Percentiles rank a stretch among this genome's conserved stretches.
phyloP scores from a whole-genome alignment of 2,113 vertebrate species.

The Oryzias celebensis region DNA sequence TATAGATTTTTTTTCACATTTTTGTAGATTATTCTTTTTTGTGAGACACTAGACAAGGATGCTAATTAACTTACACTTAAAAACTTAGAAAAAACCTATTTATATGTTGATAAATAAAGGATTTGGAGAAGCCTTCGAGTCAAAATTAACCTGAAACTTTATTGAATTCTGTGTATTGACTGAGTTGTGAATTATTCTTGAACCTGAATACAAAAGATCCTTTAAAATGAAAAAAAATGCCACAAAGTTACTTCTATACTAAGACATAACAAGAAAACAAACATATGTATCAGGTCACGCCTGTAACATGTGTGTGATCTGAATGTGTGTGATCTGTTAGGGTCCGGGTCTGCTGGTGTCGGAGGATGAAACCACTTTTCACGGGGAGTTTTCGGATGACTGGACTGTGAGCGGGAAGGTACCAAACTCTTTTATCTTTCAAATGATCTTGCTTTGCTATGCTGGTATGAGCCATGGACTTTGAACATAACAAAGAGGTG shows the following conservation, averaged over 20 bases:
- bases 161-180: too few species aligned
- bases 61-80: too few species aligned
- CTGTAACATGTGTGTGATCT: not conserved
- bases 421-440: not conserved
- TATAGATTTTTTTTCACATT: too few species aligned
- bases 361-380: constrained; percentile 91
- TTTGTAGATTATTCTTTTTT: too few species aligned
- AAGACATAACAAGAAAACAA: not conserved
- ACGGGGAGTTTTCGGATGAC: constrained; percentile 95
- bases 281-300: not conserved
- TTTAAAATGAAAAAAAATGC: not conserved
- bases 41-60: too few species aligned
- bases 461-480: not conserved
- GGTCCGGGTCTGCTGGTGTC: constrained; percentile 88
- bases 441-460: not conserved
- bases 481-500: not conserved
- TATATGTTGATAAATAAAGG: too few species aligned
- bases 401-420: constrained; percentile 95
- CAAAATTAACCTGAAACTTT: too few species aligned
- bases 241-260: not conserved
- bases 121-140: too few species aligned
- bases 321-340: constrained; percentile 61
- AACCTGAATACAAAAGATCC: too few species aligned
- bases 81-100: too few species aligned
- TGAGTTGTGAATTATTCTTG: too few species aligned